A percentile compares a stretch with the other conserved stretches of the same genome.
Evolutionary conservation across 1,140 invertebrate genomes (phyloP).

Genomic region (Cydia fagiglandana): DNA sequence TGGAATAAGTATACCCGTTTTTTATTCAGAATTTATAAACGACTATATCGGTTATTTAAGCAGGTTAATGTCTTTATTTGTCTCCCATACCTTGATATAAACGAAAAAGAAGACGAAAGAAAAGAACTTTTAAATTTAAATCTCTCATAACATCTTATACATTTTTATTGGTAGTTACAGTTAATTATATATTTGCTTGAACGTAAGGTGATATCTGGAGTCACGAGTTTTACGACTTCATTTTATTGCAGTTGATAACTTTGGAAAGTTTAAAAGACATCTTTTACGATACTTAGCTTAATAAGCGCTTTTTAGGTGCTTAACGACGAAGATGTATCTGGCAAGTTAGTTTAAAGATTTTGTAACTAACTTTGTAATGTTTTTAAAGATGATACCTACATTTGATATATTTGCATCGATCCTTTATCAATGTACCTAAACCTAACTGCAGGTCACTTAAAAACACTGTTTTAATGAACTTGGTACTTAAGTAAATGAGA

Average conservation of each 20-base stretch:
- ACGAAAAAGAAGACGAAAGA: not conserved
- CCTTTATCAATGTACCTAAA: no score
- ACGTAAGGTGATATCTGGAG: not conserved
- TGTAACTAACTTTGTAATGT: not conserved
- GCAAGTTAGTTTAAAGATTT: not conserved
- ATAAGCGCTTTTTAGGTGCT: not conserved
- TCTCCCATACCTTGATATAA: not conserved
- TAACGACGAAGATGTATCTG: not conserved
- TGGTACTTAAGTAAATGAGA: no score
- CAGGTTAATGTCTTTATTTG: constrained; percentile 26
- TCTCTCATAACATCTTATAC: not conserved
- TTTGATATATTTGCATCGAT: no score
- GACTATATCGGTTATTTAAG: not conserved
- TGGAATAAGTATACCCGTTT: not conserved
- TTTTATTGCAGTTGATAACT: constrained; percentile 5
- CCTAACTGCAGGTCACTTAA: not conserved
- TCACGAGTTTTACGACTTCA: constrained; percentile 1
- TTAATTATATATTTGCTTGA: constrained; percentile 1
- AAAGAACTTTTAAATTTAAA: not conserved
- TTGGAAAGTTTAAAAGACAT: not conserved
- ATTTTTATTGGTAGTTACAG: not conserved
- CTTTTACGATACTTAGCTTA: not conserved
- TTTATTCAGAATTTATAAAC: not conserved
- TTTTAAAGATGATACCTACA: not conserved
- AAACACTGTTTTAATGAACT: no score